These are phyloP conservation scores for Desoria tigrina DNA, from an alignment of 2,888 invertebrate genomes.

Conservation along the genomic window DNA sequence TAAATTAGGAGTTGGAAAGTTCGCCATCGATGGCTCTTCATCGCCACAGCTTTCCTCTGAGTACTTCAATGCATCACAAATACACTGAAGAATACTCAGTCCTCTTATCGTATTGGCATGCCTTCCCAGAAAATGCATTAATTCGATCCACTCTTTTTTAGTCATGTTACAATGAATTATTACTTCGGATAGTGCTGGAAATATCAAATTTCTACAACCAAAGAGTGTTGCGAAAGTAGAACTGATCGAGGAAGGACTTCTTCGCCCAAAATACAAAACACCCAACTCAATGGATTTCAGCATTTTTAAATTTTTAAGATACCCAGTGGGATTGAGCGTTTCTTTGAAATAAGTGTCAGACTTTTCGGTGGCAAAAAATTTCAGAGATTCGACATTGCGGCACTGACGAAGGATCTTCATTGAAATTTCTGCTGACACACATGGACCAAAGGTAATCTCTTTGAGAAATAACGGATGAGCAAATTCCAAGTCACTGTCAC, in stretches of 20 bases:
- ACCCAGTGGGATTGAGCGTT: conserved; percentile 11
- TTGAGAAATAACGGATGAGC: conserved; percentile 33
- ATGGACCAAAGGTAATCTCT: conserved; percentile 38
- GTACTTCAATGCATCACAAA: background rate
- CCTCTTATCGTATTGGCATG: conserved; percentile 10
- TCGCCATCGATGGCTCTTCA: background rate
- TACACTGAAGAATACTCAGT: conserved; percentile 8
- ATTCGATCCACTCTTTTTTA: conserved; percentile 27
- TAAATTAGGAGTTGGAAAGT: background rate
- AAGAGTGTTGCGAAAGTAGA: conserved; percentile 36
- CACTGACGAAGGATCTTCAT: conserved; percentile 30
- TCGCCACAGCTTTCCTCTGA: too few species aligned
- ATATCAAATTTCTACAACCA: conserved; percentile 29
- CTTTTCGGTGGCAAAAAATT: conserved; percentile 37
- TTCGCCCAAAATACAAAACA: conserved; percentile 37
- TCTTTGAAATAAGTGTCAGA: conserved; percentile 38
- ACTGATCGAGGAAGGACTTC: conserved; percentile 24
- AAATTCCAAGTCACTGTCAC: conserved; percentile 24
- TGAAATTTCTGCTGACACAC: conserved; percentile 29
- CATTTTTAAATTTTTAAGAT: conserved; percentile 35
- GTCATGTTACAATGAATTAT: conserved; percentile 30
- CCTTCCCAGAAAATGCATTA: background rate
- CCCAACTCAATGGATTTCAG: conserved; percentile 45
- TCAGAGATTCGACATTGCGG: conserved; percentile 33
- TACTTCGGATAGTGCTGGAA: conserved; percentile 27